Base-by-base conservation (phyloP, 2,113 vertebrate genomes). In the Leucosticte australis region DNA sequence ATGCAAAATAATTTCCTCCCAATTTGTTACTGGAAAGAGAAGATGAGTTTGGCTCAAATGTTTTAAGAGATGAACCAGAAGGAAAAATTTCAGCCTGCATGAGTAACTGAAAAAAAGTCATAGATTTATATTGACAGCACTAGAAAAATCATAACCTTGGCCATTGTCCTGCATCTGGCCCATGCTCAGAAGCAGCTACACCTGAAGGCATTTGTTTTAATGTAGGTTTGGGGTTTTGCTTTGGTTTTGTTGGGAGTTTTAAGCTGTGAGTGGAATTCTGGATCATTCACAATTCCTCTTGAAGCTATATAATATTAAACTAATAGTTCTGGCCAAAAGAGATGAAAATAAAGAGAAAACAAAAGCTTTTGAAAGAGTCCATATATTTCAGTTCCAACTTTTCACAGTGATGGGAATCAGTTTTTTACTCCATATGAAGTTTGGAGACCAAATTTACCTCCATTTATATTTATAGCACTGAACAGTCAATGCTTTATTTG, bases 21-120 rank as follows among this genome's bases (percentile, higher is more conserved):
- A 95, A 73, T 95, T 97, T 96, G 91, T 95, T 95, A 92, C 91
- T 96, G 91, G 95, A 97, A 96, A 95, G 95, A 95, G 89, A 84
- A 84, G 53, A 73, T 49, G 69, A 65, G 6, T 95, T 95, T 96
- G 95, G 94, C 94, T 95, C 83, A 87, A 57, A 89, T 14, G 8
- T 83, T 92, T 91, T 44, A 91, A 92, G 64, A 94, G 84, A 95
- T 89, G 89, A 94, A 96, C 70, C 70, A 94, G 67, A 86, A 93
- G 87, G 67, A 87, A 95, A 94, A 94, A 85, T 42, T 91, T 87
- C 84, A 92, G 81, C 41, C 23, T 73, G 49, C 15, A 44, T 35
- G 57, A 92, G 26, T 50, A 94, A 91, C 44, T 81, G 19, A 53
- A 76, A 85, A 70, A 70, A 69, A 65, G 19, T 52, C 5, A 31